A percentile compares a stretch with the other conserved stretches of the same genome.
phyloP scores from a whole-genome alignment of 2,113 vertebrate genomes.

The Amphiprion ocellaris region DNA sequence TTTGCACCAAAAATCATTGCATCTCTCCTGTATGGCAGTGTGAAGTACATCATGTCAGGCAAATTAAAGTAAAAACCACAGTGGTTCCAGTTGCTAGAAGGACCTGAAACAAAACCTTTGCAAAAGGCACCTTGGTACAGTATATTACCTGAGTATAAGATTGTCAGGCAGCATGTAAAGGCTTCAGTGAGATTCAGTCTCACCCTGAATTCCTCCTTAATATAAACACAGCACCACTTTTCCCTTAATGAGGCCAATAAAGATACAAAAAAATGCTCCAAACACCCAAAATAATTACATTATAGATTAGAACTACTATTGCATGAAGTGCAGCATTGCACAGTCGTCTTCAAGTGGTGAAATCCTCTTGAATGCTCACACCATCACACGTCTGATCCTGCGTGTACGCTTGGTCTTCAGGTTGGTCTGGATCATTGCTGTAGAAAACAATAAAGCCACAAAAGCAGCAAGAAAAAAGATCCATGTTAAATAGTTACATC shows the following conservation, averaged over 20 bases:
- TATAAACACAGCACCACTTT: no score
- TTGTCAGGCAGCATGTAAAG: constrained; percentile 1
- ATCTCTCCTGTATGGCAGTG: neutral
- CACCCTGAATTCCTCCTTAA: no score
- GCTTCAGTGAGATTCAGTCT: neutral
- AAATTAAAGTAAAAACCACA: no score
- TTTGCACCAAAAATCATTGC: no score
- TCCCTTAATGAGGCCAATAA: no score
- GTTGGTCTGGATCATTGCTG: constrained; percentile 78
- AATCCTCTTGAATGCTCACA: constrained; percentile 12
- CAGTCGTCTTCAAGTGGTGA: neutral
- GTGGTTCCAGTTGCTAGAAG: neutral
- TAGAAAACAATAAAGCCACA: neutral
- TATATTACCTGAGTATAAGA: neutral
- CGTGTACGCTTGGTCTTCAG: constrained; percentile 22
- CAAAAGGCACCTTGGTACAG: no score
- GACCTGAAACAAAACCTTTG: neutral
- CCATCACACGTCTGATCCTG: constrained; percentile 53
- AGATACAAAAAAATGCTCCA: neutral
- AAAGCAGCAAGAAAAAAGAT: neutral
- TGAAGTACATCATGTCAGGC: no score
- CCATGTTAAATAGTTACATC: neutral
- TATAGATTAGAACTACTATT: no score
- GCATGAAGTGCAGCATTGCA: neutral
- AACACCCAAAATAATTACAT: neutral